Evolutionary conservation across 2,888 invertebrate species (phyloP).

Genomic region (Protophormia terraenovae): DNA sequence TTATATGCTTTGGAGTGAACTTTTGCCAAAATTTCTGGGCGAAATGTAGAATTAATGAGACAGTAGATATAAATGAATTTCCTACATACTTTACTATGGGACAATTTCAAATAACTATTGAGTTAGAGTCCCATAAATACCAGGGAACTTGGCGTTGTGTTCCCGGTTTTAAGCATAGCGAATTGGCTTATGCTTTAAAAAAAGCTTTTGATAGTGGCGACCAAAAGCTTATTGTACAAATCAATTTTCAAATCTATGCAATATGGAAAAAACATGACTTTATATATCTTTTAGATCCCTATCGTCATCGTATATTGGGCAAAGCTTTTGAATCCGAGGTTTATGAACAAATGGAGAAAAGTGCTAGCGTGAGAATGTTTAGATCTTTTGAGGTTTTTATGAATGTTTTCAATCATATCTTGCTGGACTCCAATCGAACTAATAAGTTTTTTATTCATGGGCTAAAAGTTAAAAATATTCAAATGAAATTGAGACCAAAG

Average conservation of each 20-base stretch:
- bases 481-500: constrained; percentile 40
- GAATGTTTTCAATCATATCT: constrained; percentile 76
- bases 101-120: constrained; percentile 74
- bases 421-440: constrained; percentile 76
- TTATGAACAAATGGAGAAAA: constrained; percentile 70
- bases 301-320: constrained; percentile 76
- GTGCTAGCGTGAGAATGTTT: constrained; percentile 77
- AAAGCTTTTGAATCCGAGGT: constrained; percentile 38
- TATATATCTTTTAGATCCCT: constrained; percentile 79
- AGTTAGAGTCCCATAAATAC: constrained; percentile 70
- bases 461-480: constrained; percentile 67
- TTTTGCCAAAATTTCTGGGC: constrained; percentile 77
- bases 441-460: constrained; percentile 75
- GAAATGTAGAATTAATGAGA: constrained; percentile 71
- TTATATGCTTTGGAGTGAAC: constrained; percentile 77
- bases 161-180: constrained; percentile 74
- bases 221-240: constrained; percentile 76
- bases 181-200: constrained; percentile 73
- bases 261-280: constrained; percentile 77
- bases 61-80: constrained; percentile 75
- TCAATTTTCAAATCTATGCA: constrained; percentile 77
- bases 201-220: constrained; percentile 69
- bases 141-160: constrained; percentile 78
- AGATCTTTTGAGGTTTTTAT: constrained; percentile 74
- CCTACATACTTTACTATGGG: constrained; percentile 76